Conservation (phyloP, 2,797 vertebrate genomes). For the Mormyrus hasselquistii region DNA sequence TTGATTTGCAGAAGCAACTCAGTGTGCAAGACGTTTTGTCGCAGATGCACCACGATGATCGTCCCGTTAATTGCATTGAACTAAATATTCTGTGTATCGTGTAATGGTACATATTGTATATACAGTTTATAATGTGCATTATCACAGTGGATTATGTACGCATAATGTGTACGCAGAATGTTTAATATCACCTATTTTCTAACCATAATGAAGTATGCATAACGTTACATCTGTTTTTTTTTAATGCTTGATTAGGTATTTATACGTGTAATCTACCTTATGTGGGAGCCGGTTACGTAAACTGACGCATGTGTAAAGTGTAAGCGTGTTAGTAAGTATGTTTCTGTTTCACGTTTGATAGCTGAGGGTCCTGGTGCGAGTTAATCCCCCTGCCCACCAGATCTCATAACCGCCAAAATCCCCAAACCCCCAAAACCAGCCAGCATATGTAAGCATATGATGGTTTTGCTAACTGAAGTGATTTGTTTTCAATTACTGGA, state of each 20-base stretch:
- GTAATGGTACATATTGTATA: background rate
- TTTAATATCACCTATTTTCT: background rate
- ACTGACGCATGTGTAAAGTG: background rate
- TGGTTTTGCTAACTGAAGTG: background rate
- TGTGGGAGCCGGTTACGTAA: background rate
- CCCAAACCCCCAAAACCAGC: background rate
- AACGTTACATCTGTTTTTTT: background rate
- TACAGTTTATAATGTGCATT: background rate
- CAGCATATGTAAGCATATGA: background rate
- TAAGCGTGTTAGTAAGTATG: background rate
- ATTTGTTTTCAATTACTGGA: background rate
- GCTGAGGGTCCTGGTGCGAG: background rate
- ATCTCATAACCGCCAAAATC: background rate
- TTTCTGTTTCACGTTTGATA: background rate
- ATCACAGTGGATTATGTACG: background rate
- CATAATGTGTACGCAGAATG: background rate
- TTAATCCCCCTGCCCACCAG: background rate
- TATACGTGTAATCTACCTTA: background rate
- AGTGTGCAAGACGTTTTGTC: background rate
- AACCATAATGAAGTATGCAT: background rate
- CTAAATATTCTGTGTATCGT: background rate
- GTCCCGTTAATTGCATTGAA: background rate
- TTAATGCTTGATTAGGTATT: background rate
- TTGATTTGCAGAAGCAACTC: background rate
- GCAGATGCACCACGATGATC: conserved; percentile 40